A percentile compares a stretch with the other conserved stretches of the same genome.
Evolutionary conservation across 2,888 invertebrate species (phyloP).

Genomic region (Folsomia candida): DNA sequence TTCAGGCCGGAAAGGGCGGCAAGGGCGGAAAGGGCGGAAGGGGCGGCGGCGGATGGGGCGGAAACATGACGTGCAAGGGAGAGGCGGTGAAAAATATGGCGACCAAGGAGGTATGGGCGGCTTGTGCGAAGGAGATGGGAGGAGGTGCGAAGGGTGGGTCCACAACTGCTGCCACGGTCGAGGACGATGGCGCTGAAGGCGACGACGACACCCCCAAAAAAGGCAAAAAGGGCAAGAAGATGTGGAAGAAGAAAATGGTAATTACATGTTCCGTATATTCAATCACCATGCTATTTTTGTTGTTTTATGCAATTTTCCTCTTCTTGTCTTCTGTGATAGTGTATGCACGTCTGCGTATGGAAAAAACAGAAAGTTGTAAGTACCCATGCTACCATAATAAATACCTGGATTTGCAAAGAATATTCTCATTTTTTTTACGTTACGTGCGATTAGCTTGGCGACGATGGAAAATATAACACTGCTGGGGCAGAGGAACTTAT

Average conservation of each 20-base stretch:
- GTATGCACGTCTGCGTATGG: not conserved
- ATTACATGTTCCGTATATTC: no score
- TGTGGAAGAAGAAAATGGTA: not conserved
- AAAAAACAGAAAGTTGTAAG: not conserved
- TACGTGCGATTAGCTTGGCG: not conserved
- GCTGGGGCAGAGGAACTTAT: not conserved
- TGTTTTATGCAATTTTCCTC: not conserved
- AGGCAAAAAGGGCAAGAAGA: no score
- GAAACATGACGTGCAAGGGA: slow-evolving; percentile 2
- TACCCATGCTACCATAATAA: no score
- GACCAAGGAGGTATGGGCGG: not conserved
- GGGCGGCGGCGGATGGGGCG: not conserved
- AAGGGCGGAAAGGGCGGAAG: not conserved
- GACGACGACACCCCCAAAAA: not conserved
- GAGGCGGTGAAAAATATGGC: not conserved
- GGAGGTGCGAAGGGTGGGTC: not conserved
- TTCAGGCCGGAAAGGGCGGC: no score
- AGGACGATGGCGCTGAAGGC: not conserved
- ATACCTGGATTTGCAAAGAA: no score
- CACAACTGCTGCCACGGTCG: not conserved
- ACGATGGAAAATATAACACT: not conserved
- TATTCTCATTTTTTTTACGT: no score
- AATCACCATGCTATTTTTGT: not conserved
- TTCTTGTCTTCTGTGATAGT: not conserved
- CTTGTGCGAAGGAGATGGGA: not conserved